Evolutionary conservation across 2,797 vertebrate species (phyloP), one percentile per base, ranked within the genome.

Genomic region (Chiloscyllium punctatum): DNA sequence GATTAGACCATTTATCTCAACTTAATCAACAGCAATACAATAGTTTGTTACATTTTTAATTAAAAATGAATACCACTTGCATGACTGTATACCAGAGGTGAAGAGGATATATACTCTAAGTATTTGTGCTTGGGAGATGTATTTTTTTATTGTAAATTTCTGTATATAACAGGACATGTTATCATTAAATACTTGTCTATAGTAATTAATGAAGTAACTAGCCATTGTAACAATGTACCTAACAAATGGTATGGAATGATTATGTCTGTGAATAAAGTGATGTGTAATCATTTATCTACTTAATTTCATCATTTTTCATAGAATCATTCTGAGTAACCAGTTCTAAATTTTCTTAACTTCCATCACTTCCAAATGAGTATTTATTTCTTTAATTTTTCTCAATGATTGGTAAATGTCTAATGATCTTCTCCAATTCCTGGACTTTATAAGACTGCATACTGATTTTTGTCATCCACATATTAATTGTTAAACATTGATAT

Each of bases 71-170:
- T 51, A 51, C 37, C 15, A 51, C 13, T 66, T 91, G 88, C 88
- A 91, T 91, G 88, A 91, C 57, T 90, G 66, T 66, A 72, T 91
- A 88, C n/a, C 51, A 18, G 37, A 33, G 30, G 57, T 66, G 57
- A 66, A 91, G 57, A 90, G 48, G 33, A 42, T 69, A 25, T 94
- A 71, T 71, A 72, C 71, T 94, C 68, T 72, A 71, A 72, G 72
- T 25, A 68, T 11, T 72, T 94, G 23, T 42, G 37, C 92, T 94
- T 51, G 23, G 72, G 37, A 72, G 18, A 53, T 94, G 94, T 94
- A 74, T 72, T 74, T n/a, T 72, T 94, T 51, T 94, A 42, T 48
- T 48, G 42, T 94, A 94, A 94, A 94, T 94, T 72, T 94, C 92
- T 94, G 94, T 94, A 72, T 69, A 94, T 72, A 51, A 72, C 42